Evolutionary conservation across 2,797 vertebrate genomes (phyloP), one percentile per base, ranked within the genome.

Genomic region (Sebastes hubbsi): DNA sequence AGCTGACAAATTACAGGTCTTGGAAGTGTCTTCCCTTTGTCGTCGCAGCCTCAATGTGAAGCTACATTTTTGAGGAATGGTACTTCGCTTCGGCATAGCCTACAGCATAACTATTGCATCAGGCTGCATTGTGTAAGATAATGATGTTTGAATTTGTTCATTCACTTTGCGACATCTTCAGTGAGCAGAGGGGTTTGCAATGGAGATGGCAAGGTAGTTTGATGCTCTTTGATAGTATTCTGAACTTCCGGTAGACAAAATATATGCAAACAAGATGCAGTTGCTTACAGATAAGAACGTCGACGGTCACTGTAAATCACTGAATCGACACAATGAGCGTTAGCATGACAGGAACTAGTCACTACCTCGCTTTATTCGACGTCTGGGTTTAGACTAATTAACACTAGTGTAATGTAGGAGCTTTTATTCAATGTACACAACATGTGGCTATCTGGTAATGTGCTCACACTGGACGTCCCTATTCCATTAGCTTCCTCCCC

Each of bases 401-500:
- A 71, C 76, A 64, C 54, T 38, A 68, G 22, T 70, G 18, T 3
- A 16, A 71, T 72, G 60, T 74, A 32, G 75, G 61, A 82, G 71
- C 64, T 80, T 80, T 63, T 61, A 67, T 59, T 79, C 55, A 66
- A 73, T 77, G 75, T 22, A 71, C 69, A 79, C 68, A 87, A 34
- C 76, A 58, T 72, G 38, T 68, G n/a, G 58, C 62, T 84, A 66
- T 54, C 72, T 16, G n/a, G 62, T 87, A 77, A 86, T 80, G 61
- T 63, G 77, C 80, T 83, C 77, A n/a, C 54, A 55, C 56, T 77
- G 46, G 80, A 81, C 24, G 75, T 55, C 78, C 73, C 82, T 42
- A 82, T 80, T 89, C 84, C 88, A 91, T 90, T 91, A 92, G 75
- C 77, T 63, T 58, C 77, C 87, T 79, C 68, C 79, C 79, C 56